Evolutionary conservation across 2,888 invertebrate species (phyloP), one percentile per base, ranked within the genome.

Genomic region (Ophraella communa): DNA sequence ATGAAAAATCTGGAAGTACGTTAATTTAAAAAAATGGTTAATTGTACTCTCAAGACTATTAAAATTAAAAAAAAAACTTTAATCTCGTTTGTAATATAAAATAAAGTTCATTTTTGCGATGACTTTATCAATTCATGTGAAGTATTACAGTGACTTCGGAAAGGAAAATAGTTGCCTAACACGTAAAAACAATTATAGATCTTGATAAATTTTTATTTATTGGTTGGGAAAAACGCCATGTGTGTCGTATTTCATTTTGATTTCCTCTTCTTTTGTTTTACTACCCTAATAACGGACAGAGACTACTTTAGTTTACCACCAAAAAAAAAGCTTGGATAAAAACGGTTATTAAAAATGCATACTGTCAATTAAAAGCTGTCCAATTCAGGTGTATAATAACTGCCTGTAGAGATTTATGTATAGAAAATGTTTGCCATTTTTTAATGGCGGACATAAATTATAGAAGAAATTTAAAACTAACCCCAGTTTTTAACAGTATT

Each of bases 261-360:
- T 68, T 67, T 65, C 69, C 68, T 66, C 71, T 67, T 55, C 73
- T 72, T 72, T 75, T 74, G 71, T 74, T 74, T 60, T 71, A 71
- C 70, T 69, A 69, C 60, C 66, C 68, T 71, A 70, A 73, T 73
- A 73, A 71, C 58, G 66, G 62, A 51, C 39, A 3, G 59, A 18
- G 39, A 59, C 51, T 33, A 51, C 18, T 39, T 39, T 14, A 59
- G 39, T 39, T 49, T 18, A 18, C 49, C 18, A 20, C 14, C 57
- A 33, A 49, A 47, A 49, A 58, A 49, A 49, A 4, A 35, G 5
- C 39, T 39, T 23, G 47, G 23, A 47, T 17, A 4, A n/a, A 10
- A 58, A 35, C 21, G 33, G 54, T 47, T 44, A 54, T 61, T 61
- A 61, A 61, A 54, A 47, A 61, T 54, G 53, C 23, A 61, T 44